Percentiles rank a stretch among this genome's conserved stretches.
Evolutionary conservation across 1,140 invertebrate species (phyloP).

Genomic region (Laupala kohalensis): DNA sequence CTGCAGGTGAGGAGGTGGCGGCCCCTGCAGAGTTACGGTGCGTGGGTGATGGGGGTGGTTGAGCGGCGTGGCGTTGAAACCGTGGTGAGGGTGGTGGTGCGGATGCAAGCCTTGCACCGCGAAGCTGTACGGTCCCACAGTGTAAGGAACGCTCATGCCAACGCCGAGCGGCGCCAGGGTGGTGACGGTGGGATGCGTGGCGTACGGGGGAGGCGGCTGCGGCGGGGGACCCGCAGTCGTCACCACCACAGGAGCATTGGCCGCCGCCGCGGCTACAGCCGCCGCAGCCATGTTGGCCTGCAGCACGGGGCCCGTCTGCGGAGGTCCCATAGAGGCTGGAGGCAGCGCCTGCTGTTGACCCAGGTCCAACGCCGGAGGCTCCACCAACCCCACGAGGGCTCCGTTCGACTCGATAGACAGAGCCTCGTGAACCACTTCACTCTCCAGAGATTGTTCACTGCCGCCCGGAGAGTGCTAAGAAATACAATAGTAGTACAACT

Average conservation of each 20-base stretch:
- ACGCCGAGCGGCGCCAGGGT: slow-evolving; percentile 33
- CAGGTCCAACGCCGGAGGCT: slow-evolving; percentile 32
- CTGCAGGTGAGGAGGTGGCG: slow-evolving; percentile 14
- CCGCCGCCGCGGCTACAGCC: not conserved
- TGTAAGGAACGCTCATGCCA: slow-evolving; percentile 39
- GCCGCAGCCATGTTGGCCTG: not conserved
- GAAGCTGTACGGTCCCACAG: slow-evolving; percentile 40
- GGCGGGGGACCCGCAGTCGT: slow-evolving; percentile 34
- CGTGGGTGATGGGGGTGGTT: slow-evolving; percentile 33
- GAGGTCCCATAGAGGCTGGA: slow-evolving; percentile 4
- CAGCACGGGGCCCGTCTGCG: slow-evolving; percentile 13
- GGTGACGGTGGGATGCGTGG: slow-evolving; percentile 31
- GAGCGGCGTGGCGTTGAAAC: slow-evolving; percentile 32
- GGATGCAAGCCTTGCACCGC: slow-evolving; percentile 27
- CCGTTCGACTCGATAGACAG: slow-evolving; percentile 36
- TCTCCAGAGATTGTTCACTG: slow-evolving; percentile 36
- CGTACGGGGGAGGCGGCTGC: slow-evolving; percentile 37
- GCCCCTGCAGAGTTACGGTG: slow-evolving; percentile 11
- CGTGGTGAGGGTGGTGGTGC: slow-evolving; percentile 27
- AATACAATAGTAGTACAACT: not conserved
- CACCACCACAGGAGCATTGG: slow-evolving; percentile 7
- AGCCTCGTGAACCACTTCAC: slow-evolving; percentile 40
- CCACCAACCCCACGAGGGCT: slow-evolving; percentile 30
- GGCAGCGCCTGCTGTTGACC: slow-evolving; percentile 10
- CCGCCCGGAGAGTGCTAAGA: slow-evolving; percentile 39